These are phyloP conservation scores for Macroramphosus scolopax DNA, from an alignment of 2,797 vertebrate species.

Conservation along the genomic window DNA sequence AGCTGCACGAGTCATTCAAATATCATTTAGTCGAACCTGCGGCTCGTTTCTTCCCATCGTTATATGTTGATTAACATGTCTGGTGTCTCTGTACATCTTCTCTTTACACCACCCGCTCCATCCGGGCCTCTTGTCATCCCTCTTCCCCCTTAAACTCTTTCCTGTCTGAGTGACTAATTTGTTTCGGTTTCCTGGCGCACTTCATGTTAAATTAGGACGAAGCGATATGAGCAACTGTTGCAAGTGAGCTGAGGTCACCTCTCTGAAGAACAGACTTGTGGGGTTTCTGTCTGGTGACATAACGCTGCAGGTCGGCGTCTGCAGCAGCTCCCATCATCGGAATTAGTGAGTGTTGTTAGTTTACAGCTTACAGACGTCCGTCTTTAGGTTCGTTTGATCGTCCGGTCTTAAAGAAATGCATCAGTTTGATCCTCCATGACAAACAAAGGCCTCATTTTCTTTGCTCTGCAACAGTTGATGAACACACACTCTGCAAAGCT, in stretches of 20 bases:
- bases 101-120: constrained; percentile 16
- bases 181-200: constrained; percentile 42
- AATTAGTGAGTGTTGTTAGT: too few relatives aligned
- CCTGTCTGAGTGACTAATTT: constrained; percentile 55
- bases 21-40: too few relatives aligned
- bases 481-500: too few relatives aligned
- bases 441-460: too few relatives aligned
- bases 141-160: constrained; percentile 19
- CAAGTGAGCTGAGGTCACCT: not conserved
- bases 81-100: constrained; percentile 13
- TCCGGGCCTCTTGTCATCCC: constrained; percentile 31
- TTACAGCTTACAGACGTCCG: too few relatives aligned
- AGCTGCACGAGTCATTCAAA: too few relatives aligned
- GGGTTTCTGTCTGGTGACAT: constrained; percentile 22
- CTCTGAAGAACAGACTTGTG: constrained; percentile 1
- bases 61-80: constrained; percentile 3
- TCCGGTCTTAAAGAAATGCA: too few relatives aligned
- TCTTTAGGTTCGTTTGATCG: too few relatives aligned
- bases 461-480: too few relatives aligned
- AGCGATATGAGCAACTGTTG: not conserved
- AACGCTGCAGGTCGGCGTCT: constrained; percentile 9
- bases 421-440: too few relatives aligned
- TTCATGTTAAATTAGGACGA: constrained; percentile 30
- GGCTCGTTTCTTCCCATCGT: too few relatives aligned
- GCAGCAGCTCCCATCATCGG: constrained; percentile 1